These are phyloP conservation scores for Xenopus borealis DNA, from an alignment of 2,113 vertebrate genomes.

Conservation along the genomic window DNA sequence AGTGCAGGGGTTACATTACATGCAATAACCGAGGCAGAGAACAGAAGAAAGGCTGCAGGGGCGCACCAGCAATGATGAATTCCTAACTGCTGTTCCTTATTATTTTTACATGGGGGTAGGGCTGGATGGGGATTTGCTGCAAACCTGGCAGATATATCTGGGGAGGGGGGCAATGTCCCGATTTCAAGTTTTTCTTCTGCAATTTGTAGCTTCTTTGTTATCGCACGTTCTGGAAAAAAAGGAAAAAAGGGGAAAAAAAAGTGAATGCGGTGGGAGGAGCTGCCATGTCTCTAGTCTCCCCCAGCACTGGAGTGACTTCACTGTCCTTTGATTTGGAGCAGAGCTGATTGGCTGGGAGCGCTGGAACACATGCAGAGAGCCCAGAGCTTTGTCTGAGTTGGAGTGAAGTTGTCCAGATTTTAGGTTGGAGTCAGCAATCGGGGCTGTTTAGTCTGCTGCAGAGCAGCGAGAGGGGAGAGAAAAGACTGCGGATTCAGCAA, in stretches of 20 bases:
- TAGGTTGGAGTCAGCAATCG: slow-evolving; percentile 66
- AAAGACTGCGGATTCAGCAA: slow-evolving; percentile 38
- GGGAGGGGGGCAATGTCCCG: slow-evolving; percentile 33
- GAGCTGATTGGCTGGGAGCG: slow-evolving; percentile 69
- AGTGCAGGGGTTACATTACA: neutral
- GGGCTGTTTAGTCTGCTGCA: slow-evolving; percentile 66
- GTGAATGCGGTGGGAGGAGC: slow-evolving; percentile 51
- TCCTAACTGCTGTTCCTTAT: neutral
- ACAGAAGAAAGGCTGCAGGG: neutral
- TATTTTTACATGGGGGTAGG: neutral
- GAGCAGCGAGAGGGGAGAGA: slow-evolving; percentile 43
- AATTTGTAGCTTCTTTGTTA: slow-evolving; percentile 65
- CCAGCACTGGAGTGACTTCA: slow-evolving; percentile 57
- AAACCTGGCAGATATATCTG: neutral
- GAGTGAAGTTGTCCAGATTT: slow-evolving; percentile 69
- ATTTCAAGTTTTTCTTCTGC: slow-evolving; percentile 62
- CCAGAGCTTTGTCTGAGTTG: slow-evolving; percentile 72
- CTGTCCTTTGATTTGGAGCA: slow-evolving; percentile 65
- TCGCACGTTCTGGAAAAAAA: slow-evolving; percentile 55
- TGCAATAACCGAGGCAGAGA: neutral
- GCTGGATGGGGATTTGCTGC: no score
- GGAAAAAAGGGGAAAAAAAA: slow-evolving; percentile 31
- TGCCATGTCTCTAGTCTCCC: neutral
- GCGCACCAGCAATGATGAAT: no score
- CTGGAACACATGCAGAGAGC: slow-evolving; percentile 69